phyloP scores from a whole-genome alignment of 2,113 vertebrate genomes.

The Gavialis gangeticus region DNA sequence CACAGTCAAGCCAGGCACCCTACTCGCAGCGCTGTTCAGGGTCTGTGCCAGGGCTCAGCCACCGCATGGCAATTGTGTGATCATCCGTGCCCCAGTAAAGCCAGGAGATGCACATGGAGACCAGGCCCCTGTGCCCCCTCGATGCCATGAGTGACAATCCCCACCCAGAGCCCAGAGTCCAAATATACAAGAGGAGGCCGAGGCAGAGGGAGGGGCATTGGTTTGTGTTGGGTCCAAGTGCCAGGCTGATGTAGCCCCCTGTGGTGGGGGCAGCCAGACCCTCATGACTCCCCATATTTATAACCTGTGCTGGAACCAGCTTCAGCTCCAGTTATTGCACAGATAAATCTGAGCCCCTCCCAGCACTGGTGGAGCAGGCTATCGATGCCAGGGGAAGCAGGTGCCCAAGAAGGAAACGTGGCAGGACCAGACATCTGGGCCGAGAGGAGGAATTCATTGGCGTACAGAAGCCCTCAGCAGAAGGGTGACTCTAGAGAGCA shows the following conservation, averaged over 20 bases:
- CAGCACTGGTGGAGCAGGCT: neutral
- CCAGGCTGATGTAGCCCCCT: too few species aligned
- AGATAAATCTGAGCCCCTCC: neutral
- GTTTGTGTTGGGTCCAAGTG: too few species aligned
- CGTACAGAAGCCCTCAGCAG: neutral
- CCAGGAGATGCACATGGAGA: neutral
- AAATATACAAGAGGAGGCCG: neutral
- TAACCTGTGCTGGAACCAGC: neutral
- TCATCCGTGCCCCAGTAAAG: neutral
- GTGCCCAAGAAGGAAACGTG: too few species aligned
- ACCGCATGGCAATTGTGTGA: too few species aligned
- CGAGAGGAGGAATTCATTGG: rapidly evolving
- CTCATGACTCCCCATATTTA: too few species aligned
- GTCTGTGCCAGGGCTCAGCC: neutral
- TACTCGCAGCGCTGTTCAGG: neutral
- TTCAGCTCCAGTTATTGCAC: neutral
- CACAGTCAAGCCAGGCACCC: neutral
- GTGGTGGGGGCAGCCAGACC: neutral
- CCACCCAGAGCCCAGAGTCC: neutral
- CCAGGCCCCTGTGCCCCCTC: neutral
- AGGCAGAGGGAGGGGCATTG: too few species aligned
- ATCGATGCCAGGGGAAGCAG: too few species aligned
- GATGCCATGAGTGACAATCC: neutral
- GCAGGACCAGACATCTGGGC: neutral
- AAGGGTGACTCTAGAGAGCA: neutral